These are phyloP conservation scores for Macaria liturata DNA, from an alignment of 2,888 invertebrate species.

Conservation along the genomic window DNA sequence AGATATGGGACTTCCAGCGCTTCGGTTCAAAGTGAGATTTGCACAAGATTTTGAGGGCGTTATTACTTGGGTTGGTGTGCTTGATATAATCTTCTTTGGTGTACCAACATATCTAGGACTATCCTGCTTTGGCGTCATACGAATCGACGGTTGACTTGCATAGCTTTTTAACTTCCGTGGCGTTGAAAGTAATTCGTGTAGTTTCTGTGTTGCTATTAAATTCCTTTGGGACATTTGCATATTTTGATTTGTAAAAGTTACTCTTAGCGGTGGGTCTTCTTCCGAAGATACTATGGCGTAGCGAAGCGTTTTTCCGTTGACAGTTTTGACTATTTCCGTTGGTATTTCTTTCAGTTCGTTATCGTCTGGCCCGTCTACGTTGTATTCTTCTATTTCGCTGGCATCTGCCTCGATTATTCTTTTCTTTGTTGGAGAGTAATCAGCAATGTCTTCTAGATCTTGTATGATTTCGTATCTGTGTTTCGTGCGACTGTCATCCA, in stretches of 20 bases:
- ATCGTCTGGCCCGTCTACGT: constrained; percentile 81
- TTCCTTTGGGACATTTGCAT: constrained; percentile 83
- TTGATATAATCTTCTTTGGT: constrained; percentile 62
- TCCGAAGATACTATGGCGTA: constrained; percentile 85
- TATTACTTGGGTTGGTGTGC: constrained; percentile 69
- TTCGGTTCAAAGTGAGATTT: constrained; percentile 58
- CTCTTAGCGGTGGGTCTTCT: constrained; percentile 57
- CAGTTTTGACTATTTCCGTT: constrained; percentile 84
- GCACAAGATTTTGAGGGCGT: constrained; percentile 79
- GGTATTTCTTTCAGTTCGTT: constrained; percentile 83
- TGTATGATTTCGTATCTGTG: constrained; percentile 83
- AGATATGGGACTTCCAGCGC: constrained; percentile 62
- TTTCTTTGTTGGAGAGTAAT: constrained; percentile 78
- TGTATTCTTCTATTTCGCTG: constrained; percentile 76
- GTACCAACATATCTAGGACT: constrained; percentile 52
- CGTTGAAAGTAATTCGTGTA: constrained; percentile 89
- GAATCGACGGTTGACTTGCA: constrained; percentile 78
- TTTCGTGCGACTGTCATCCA: constrained; percentile 59
- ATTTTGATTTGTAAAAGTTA: constrained; percentile 66
- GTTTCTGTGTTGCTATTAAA: constrained; percentile 88
- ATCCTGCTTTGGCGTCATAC: constrained; percentile 66
- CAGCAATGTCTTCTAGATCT: constrained; percentile 66
- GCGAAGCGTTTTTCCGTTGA: constrained; percentile 83
- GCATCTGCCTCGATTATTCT: constrained; percentile 71
- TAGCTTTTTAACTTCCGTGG: constrained; percentile 85